A percentile compares a stretch with the other conserved stretches of the same genome.
Conservation (phyloP, 2,888 invertebrate species). For the Clepsis dumicolana region DNA sequence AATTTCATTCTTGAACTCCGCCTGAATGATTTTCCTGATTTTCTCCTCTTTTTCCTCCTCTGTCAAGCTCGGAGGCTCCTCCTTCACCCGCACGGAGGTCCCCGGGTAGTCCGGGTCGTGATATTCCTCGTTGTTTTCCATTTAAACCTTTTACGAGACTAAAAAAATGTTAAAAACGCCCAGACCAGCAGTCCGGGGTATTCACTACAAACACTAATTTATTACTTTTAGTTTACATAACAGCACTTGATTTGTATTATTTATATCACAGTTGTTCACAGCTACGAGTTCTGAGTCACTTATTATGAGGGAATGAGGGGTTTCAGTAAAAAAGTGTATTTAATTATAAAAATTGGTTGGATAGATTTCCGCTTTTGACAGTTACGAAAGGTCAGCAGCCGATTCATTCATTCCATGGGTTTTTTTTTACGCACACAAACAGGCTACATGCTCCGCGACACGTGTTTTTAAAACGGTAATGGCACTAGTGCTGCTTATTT, state of each 20-base stretch:
- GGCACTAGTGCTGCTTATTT: conserved; percentile 27
- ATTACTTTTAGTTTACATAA: conserved; percentile 46
- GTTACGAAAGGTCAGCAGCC: conserved; percentile 76
- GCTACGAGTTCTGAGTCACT: conserved; percentile 53
- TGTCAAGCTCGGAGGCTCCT: conserved; percentile 56
- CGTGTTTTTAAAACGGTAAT: conserved; percentile 44
- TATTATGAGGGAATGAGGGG: conserved; percentile 50
- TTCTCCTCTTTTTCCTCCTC: conserved; percentile 79
- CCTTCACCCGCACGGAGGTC: conserved; percentile 57
- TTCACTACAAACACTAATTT: conserved; percentile 32
- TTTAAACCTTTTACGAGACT: conserved; percentile 59
- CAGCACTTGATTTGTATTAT: conserved; percentile 41
- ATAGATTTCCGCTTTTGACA: conserved; percentile 76
- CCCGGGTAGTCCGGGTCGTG: conserved; percentile 87
- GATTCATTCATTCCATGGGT: conserved; percentile 56
- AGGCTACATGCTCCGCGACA: conserved; percentile 48
- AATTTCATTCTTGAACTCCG: conserved; percentile 91
- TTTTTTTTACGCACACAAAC: conserved; percentile 52
- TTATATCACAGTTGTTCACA: conserved; percentile 62
- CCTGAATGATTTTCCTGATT: conserved; percentile 88
- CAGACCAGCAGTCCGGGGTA: conserved; percentile 46
- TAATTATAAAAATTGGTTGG: conserved; percentile 58
- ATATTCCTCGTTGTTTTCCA: conserved; percentile 81
- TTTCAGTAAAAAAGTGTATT: conserved; percentile 55
- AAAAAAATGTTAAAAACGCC: conserved; percentile 63